phyloP scores from a whole-genome alignment of 2,797 vertebrate species.

The Aotus griseimembra region DNA sequence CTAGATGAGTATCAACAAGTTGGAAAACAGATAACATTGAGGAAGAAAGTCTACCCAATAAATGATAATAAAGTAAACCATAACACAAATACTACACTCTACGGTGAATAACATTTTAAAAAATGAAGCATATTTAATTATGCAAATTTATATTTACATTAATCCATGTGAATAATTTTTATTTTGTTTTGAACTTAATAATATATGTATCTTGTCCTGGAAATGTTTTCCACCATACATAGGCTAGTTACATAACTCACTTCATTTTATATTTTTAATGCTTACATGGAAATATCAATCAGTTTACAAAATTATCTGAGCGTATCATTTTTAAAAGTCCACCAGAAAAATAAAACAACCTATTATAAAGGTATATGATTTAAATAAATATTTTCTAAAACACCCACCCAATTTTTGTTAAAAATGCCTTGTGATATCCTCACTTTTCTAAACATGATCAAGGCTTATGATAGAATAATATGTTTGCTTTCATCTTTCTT shows the following conservation, averaged over 20 bases:
- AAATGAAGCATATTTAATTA: neutral
- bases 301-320: neutral
- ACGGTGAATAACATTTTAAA: neutral
- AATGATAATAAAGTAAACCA: neutral
- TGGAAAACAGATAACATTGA: neutral
- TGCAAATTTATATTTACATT: neutral
- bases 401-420: neutral
- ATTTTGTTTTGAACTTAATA: neutral
- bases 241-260: neutral
- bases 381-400: neutral
- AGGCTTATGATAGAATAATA: neutral
- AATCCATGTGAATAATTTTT: neutral
- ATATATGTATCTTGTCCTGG: neutral
- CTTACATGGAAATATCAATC: neutral
- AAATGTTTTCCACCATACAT: neutral
- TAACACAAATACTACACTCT: neutral
- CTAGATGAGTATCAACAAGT: neutral
- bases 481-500: neutral
- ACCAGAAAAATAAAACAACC: neutral
- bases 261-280: neutral
- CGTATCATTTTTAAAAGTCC: neutral
- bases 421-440: neutral
- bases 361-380: neutral
- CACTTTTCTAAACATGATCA: neutral
- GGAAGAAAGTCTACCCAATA: neutral